Percentiles rank a stretch among this genome's conserved stretches.
Conservation (phyloP, 2,888 invertebrate genomes). For the Chloroclystis v-ata region DNA sequence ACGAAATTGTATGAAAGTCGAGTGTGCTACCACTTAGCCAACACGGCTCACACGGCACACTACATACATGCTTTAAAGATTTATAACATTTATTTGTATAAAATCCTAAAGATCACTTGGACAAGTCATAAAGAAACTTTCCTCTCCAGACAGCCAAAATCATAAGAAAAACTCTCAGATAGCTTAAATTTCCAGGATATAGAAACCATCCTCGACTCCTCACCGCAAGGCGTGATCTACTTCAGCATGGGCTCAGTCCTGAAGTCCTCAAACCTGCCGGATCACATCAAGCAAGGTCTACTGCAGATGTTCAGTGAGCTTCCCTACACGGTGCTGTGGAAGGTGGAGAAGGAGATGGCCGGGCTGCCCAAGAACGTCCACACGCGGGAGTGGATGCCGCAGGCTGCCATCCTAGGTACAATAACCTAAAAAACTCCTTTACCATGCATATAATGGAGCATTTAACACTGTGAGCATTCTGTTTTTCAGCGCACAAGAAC, state of each 20-base stretch:
- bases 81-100: too few species aligned
- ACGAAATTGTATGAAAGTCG: too few species aligned
- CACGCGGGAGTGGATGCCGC: conserved; percentile 71
- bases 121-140: too few species aligned
- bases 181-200: conserved; percentile 45
- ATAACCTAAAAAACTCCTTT: too few species aligned
- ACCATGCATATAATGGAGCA: too few species aligned
- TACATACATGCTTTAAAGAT: too few species aligned
- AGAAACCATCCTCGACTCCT: conserved; percentile 48
- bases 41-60: too few species aligned
- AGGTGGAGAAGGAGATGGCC: conserved; percentile 60
- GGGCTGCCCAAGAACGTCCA: conserved; percentile 63
- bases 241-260: conserved; percentile 62
- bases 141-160: too few species aligned
- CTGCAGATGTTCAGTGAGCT: conserved; percentile 40
- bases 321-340: conserved; percentile 69
- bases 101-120: too few species aligned
- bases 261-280: conserved; percentile 36
- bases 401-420: conserved; percentile 69
- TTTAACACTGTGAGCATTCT: too few species aligned
- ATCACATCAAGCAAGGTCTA: conserved; percentile 34
- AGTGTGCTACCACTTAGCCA: too few species aligned
- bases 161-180: too few species aligned
- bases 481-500: conserved; percentile 47
- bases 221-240: conserved; percentile 52